Conservation (phyloP, 1,140 invertebrate species). For the Calosoma granatense region DNA sequence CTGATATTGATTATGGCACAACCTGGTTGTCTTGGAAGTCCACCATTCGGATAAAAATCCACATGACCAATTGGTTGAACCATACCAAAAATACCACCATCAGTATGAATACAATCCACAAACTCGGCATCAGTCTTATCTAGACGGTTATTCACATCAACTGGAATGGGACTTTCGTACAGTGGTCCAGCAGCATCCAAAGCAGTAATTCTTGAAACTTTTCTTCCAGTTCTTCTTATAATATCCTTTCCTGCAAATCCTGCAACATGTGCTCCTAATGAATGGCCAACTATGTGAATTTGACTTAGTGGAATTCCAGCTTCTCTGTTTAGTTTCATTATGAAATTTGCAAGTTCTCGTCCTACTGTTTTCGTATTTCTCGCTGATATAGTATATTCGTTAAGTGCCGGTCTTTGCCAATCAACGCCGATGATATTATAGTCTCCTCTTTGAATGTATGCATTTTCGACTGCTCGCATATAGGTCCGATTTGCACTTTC, state of each 20-base stretch:
- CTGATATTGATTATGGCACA: slow-evolving; percentile 14
- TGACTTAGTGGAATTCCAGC: slow-evolving; percentile 33
- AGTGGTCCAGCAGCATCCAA: slow-evolving; percentile 58
- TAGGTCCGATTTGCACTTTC: slow-evolving; percentile 24
- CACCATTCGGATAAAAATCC: slow-evolving; percentile 33
- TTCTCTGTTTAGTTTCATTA: slow-evolving; percentile 6
- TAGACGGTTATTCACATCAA: slow-evolving; percentile 46
- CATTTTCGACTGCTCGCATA: slow-evolving; percentile 24
- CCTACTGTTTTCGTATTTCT: slow-evolving; percentile 2
- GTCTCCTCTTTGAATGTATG: slow-evolving; percentile 31
- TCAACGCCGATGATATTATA: slow-evolving; percentile 41
- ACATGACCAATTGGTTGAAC: slow-evolving; percentile 34
- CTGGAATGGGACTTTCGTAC: slow-evolving; percentile 8
- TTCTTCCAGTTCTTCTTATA: slow-evolving; percentile 35
- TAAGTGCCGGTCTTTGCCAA: slow-evolving; percentile 35
- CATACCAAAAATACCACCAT: slow-evolving; percentile 51
- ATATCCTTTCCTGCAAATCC: slow-evolving; percentile 51
- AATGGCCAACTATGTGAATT: slow-evolving; percentile 60
- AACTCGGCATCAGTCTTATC: slow-evolving; percentile 64
- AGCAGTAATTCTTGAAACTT: slow-evolving; percentile 55
- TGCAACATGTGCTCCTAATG: slow-evolving; percentile 58
- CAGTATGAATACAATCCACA: slow-evolving; percentile 85
- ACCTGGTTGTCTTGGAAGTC: slow-evolving; percentile 21
- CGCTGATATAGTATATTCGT: slow-evolving; percentile 29
- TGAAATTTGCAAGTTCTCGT: slow-evolving; percentile 5